These are phyloP conservation scores for Arctocebus calabarensis DNA, from an alignment of 2,797 vertebrate species.

Conservation along the genomic window DNA sequence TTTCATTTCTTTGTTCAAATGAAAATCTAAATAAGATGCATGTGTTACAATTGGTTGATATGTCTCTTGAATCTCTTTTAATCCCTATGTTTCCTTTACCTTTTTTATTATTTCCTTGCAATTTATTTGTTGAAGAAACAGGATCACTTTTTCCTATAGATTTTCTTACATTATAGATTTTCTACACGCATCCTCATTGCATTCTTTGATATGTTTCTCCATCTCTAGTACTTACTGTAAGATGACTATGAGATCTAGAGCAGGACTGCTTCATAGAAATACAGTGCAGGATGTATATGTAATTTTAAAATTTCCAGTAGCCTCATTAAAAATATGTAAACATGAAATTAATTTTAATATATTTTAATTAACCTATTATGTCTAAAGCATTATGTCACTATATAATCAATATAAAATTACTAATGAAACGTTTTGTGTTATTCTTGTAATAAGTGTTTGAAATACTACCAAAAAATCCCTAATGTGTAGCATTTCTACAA, in stretches of 20 bases:
- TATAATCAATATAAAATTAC: constrained; percentile 27
- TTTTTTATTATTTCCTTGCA: constrained; percentile 78
- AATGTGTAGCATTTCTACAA: constrained; percentile 8
- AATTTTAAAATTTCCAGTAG: neutral
- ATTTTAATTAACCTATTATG: constrained; percentile 3
- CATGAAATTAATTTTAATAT: constrained; percentile 36
- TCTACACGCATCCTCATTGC: neutral
- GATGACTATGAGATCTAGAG: neutral
- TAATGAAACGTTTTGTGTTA: neutral
- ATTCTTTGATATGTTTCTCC: constrained; percentile 26
- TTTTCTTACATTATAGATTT: constrained; percentile 6
- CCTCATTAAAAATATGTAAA: neutral
- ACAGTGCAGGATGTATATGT: neutral
- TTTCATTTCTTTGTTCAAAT: constrained; percentile 42
- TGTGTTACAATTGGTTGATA: neutral
- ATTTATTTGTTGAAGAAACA: constrained; percentile 21
- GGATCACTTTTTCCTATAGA: constrained; percentile 71
- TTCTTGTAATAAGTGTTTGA: neutral
- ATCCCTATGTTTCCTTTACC: constrained; percentile 79
- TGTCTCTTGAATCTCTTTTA: constrained; percentile 17
- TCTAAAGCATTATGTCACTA: neutral
- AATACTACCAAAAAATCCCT: neutral
- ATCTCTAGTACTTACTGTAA: neutral
- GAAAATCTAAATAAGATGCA: neutral
- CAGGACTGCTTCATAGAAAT: neutral